phyloP scores from a whole-genome alignment of 2,888 invertebrate species.

The Eurytoma californica region DNA sequence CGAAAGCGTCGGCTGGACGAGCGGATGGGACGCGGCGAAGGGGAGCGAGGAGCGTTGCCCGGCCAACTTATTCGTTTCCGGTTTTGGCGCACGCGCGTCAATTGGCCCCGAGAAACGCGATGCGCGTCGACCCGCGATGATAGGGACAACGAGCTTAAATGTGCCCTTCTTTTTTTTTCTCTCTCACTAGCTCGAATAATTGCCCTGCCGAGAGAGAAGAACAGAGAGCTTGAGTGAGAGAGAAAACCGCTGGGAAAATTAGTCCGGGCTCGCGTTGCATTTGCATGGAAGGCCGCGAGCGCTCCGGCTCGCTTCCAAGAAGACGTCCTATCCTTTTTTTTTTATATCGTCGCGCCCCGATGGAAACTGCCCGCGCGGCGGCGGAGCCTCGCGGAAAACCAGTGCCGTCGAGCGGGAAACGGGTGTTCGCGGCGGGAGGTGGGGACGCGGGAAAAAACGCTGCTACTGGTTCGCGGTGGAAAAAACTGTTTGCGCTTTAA shows the following conservation, averaged over 20 bases:
- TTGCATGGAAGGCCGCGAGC: too few relatives aligned
- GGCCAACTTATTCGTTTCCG: constrained; percentile 45
- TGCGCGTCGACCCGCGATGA: constrained; percentile 1
- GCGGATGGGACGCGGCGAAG: constrained; percentile 24
- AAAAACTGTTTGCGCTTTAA: constrained; percentile 15
- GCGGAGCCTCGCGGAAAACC: too few relatives aligned
- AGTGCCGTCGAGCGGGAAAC: neutral
- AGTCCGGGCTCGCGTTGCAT: too few relatives aligned
- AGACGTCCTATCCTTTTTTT: too few relatives aligned
- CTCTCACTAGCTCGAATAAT: constrained; percentile 1
- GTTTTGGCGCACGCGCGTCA: constrained; percentile 9
- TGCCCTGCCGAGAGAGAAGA: too few relatives aligned
- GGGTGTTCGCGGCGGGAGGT: neutral
- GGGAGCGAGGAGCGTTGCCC: constrained; percentile 27
- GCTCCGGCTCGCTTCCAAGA: too few relatives aligned
- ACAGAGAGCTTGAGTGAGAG: too few relatives aligned
- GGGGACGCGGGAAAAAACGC: constrained; percentile 5
- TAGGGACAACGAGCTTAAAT: constrained; percentile 39
- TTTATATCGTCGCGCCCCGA: too few relatives aligned
- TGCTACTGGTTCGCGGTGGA: neutral
- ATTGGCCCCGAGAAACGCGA: neutral
- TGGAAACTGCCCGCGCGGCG: too few relatives aligned
- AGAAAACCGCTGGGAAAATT: too few relatives aligned
- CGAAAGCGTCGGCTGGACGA: neutral
- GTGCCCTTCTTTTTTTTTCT: neutral